Evolutionary conservation across 2,888 invertebrate species (phyloP).

Genomic region (Gnatocerus cornutus): DNA sequence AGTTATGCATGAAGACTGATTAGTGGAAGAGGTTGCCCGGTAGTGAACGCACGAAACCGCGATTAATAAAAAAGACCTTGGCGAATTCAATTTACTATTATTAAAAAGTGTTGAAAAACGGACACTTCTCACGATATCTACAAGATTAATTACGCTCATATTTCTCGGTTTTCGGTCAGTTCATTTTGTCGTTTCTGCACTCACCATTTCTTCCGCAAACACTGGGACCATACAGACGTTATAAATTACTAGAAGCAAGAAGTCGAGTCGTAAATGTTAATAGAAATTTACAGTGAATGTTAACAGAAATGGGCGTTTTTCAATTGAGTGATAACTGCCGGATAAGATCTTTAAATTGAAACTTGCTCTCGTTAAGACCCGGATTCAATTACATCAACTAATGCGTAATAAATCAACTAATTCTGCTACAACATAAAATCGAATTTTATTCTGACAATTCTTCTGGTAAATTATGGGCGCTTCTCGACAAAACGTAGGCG

Average conservation of each 20-base stretch:
- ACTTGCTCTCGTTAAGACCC: not conserved
- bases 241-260: not conserved
- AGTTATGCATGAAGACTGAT: constrained; percentile 45
- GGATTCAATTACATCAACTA: too few relatives aligned
- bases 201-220: not conserved
- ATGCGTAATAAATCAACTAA: too few relatives aligned
- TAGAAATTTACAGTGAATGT: not conserved
- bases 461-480: too few relatives aligned
- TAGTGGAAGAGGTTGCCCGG: constrained; percentile 25
- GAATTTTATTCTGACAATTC: too few relatives aligned
- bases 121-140: constrained; percentile 40
- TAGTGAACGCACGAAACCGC: constrained; percentile 40
- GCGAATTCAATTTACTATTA: constrained; percentile 39
- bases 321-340: constrained; percentile 5
- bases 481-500: not conserved
- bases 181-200: not conserved
- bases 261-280: not conserved
- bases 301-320: not conserved
- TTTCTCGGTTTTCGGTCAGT: constrained; percentile 7
- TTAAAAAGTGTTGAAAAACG: constrained; percentile 40
- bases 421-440: too few relatives aligned
- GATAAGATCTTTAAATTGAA: constrained; percentile 21
- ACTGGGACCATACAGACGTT: not conserved
- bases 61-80: constrained; percentile 42
- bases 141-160: constrained; percentile 28